These are phyloP conservation scores for Pseudomyrmex flavicornis DNA, from an alignment of 1,140 invertebrate species.

Conservation along the genomic window DNA sequence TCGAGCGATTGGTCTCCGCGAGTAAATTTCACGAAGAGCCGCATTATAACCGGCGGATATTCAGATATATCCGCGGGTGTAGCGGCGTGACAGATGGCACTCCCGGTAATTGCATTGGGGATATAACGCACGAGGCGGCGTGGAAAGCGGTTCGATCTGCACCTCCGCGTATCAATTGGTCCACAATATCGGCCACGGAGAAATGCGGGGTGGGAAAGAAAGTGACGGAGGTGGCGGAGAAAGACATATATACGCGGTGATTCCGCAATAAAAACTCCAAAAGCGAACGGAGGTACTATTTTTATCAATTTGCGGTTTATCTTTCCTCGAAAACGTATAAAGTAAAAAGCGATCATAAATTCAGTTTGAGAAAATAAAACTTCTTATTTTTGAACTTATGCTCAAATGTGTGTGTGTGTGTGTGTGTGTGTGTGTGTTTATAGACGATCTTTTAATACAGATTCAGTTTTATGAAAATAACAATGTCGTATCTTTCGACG, in stretches of 20 bases:
- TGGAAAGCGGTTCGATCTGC: slow-evolving; percentile 75
- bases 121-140: slow-evolving; percentile 70
- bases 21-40: slow-evolving; percentile 61
- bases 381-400: too few species aligned
- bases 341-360: too few species aligned
- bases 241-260: slow-evolving; percentile 22
- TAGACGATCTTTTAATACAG: too few species aligned
- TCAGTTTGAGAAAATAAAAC: too few species aligned
- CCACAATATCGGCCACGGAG: slow-evolving; percentile 42
- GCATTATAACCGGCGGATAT: slow-evolving; percentile 67
- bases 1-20: slow-evolving; percentile 53
- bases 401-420: too few species aligned
- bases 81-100: slow-evolving; percentile 71
- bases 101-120: slow-evolving; percentile 76
- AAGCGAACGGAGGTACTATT: too few species aligned
- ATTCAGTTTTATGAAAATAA: too few species aligned
- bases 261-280: background rate
- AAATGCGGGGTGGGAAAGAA: slow-evolving; percentile 54
- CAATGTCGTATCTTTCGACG: too few species aligned
- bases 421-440: too few species aligned
- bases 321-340: background rate
- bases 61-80: slow-evolving; percentile 61
- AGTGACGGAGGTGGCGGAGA: slow-evolving; percentile 22
- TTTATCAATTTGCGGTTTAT: background rate
- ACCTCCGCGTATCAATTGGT: slow-evolving; percentile 70